Base-by-base conservation (phyloP, 2,888 invertebrate genomes). In the Drosophila putrida region DNA sequence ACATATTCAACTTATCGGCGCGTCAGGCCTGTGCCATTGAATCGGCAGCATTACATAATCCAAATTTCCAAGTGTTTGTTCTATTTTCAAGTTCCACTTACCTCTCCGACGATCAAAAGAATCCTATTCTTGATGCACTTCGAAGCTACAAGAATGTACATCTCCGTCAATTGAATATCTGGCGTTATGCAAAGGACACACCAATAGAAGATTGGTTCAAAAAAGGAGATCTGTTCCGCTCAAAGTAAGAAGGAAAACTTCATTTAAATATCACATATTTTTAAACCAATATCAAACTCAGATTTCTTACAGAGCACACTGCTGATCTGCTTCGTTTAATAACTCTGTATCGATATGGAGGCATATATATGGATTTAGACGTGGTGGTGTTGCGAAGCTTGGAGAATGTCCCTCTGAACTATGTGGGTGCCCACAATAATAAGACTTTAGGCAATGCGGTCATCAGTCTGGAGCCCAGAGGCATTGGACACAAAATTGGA, bases 361-460 rank as follows among this genome's bases (percentile, higher is more conserved):
- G 97, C 0, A 94, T 96, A 53, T 96, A 96, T 89, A 91, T 96
- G 57, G 96, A 97, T 82, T 92, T 96, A 75, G 96, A 97, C 90
- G 94, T 96, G 2, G 93, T 97, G 13, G 94, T 96, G 3, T 93
- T 94, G 20, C 95, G 94, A 75, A 90, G 80, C 27, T 71, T 91
- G 44, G 91, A 91, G 66, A 71, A 88, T 15, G 51, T 89, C 1
- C 50, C 67, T 4, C 31, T 50, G 9, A 67, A 67, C 20, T 67
- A 47, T 44, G 63, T 44, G 4, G 95, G 95, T 4, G 94, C 94
- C 0, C 25, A 55, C 4, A 95, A 95, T 90, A 94, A 94, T 3
- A 87, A 91, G 71, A 82, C 89, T 35, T 20, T 49, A 8, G 49
- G 49, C 9, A 94, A 95, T 0, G 96, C 95, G 3, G 94, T 95